Conservation (phyloP, 2,797 vertebrate genomes). For the Enteromius radiatus region DNA sequence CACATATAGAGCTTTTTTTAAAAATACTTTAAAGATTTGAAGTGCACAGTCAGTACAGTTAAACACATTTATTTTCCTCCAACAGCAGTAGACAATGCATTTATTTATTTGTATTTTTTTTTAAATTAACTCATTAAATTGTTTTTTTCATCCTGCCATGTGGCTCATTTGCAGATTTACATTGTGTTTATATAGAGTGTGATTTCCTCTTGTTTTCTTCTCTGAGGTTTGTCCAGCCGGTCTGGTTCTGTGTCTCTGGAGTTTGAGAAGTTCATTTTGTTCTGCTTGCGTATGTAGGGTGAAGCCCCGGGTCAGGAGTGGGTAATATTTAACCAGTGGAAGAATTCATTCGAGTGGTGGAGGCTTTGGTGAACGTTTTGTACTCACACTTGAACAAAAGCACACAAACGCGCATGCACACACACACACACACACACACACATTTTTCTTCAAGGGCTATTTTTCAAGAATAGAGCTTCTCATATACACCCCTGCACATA, state of each 20-base stretch:
- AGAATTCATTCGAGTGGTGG: slow-evolving; percentile 52
- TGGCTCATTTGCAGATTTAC: slow-evolving; percentile 26
- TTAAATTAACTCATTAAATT: neutral
- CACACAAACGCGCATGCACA: neutral
- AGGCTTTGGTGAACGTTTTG: slow-evolving; percentile 27
- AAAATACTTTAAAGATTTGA: neutral
- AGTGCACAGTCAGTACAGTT: neutral
- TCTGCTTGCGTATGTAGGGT: slow-evolving; percentile 33
- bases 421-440: slow-evolving; percentile 3
- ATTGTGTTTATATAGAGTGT: slow-evolving; percentile 34
- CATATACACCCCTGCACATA: neutral
- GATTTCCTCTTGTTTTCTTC: slow-evolving; percentile 29
- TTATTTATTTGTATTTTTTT: neutral
- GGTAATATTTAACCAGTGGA: slow-evolving; percentile 71
- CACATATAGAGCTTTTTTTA: neutral
- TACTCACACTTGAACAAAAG: slow-evolving; percentile 40
- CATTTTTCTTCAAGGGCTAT: slow-evolving; percentile 32
- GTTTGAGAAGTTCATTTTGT: slow-evolving; percentile 26
- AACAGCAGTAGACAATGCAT: neutral
- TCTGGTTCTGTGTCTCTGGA: slow-evolving; percentile 8
- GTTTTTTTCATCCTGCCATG: slow-evolving; percentile 12
- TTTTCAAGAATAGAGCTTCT: neutral
- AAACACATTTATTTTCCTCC: neutral
- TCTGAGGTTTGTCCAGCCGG: neutral
- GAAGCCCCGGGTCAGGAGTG: slow-evolving; percentile 44